Conservation (phyloP, 2,888 invertebrate genomes). For the Anarsia innoxiella region DNA sequence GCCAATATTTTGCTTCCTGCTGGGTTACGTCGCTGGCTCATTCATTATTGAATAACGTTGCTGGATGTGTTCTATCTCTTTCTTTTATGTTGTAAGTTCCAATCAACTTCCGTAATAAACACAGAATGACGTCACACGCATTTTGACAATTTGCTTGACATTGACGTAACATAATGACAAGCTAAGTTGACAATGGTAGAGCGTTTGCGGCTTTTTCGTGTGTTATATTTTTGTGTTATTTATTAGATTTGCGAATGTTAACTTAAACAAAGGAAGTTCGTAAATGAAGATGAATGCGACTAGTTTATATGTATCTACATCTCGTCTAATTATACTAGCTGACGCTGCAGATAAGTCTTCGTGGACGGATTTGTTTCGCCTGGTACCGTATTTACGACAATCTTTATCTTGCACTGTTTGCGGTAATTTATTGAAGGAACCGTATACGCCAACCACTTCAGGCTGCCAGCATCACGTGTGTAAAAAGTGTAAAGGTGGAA, state of each 20-base stretch:
- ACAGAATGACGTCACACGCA: neutral
- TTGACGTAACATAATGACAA: too few relatives aligned
- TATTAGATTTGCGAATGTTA: slow-evolving; percentile 42
- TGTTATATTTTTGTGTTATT: slow-evolving; percentile 52
- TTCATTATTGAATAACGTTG: too few relatives aligned
- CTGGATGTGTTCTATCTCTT: too few relatives aligned
- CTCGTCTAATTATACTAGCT: slow-evolving; percentile 85
- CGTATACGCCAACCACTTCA: slow-evolving; percentile 84
- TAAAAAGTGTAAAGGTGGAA: slow-evolving; percentile 86
- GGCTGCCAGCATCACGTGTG: slow-evolving; percentile 94
- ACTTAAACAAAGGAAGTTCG: slow-evolving; percentile 27
- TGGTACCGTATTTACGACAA: slow-evolving; percentile 89
- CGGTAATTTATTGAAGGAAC: slow-evolving; percentile 86
- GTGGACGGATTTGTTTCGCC: slow-evolving; percentile 87
- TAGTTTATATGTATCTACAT: slow-evolving; percentile 87
- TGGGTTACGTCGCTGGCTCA: too few relatives aligned
- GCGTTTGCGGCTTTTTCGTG: slow-evolving; percentile 66
- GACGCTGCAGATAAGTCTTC: slow-evolving; percentile 81
- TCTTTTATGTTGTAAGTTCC: too few relatives aligned
- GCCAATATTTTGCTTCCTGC: too few relatives aligned
- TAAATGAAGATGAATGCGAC: slow-evolving; percentile 83
- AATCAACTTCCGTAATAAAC: too few relatives aligned
- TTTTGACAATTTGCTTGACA: slow-evolving; percentile 16
- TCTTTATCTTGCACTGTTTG: slow-evolving; percentile 94
- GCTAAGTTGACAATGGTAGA: slow-evolving; percentile 24